Evolutionary conservation across 2,113 vertebrate species (phyloP).

Genomic region (Catharus minimus): DNA sequence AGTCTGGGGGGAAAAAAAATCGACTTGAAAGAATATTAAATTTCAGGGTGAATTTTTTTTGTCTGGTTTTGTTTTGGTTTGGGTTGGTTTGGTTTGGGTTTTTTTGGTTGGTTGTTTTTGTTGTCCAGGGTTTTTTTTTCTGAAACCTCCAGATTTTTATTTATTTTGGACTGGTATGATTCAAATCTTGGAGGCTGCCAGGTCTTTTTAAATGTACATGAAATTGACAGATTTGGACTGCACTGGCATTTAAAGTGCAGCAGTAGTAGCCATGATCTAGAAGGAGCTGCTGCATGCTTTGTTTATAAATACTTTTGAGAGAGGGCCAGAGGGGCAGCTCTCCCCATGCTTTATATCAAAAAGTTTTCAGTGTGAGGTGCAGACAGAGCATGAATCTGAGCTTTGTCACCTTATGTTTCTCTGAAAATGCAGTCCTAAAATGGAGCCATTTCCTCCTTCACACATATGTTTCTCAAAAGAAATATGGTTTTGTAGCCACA

Average conservation of each 20-base stretch:
- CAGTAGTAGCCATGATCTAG: not conserved
- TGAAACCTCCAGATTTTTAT: not conserved
- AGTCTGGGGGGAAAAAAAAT: not conserved
- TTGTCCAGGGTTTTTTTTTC: not conserved
- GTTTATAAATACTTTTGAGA: not conserved
- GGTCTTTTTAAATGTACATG: not conserved
- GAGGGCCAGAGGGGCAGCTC: not conserved
- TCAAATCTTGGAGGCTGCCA: not conserved
- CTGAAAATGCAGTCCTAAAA: not conserved
- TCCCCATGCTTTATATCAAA: not conserved
- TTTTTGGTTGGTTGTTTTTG: not conserved
- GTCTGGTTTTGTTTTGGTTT: not conserved
- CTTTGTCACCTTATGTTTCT: not conserved
- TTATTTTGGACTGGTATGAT: conserved; percentile 2
- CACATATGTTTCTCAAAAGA: not conserved
- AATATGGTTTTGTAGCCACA: not conserved
- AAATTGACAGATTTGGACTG: not conserved
- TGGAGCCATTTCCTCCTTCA: not conserved
- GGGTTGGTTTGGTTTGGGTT: not conserved
- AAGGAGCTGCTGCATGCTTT: not conserved
- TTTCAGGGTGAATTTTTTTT: not conserved
- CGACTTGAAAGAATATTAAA: conserved; percentile 24
- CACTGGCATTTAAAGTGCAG: not conserved
- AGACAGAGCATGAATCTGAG: not conserved
- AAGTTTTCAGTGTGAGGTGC: not conserved